phyloP scores from a whole-genome alignment of 2,113 vertebrate species.

The Mirounga angustirostris region DNA sequence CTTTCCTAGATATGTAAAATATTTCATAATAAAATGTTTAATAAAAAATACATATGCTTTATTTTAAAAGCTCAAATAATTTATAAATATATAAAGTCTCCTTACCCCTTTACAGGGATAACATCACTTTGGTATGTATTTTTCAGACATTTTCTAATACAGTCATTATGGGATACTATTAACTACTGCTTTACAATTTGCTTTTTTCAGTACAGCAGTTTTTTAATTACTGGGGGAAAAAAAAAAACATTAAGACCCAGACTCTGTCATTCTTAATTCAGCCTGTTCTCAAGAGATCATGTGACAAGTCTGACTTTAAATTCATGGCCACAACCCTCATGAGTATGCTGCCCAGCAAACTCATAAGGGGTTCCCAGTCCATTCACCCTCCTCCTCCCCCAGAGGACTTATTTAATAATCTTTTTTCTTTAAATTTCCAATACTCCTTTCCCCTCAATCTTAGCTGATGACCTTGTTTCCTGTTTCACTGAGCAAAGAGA shows the following conservation, averaged over 20 bases:
- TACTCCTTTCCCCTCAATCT: background rate
- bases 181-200: background rate
- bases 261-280: conserved; percentile 16
- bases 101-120: background rate
- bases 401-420: background rate
- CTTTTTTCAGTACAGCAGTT: background rate
- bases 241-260: background rate
- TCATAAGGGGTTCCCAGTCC: background rate
- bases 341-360: background rate
- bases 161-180: background rate
- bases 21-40: background rate
- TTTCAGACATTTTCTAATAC: conserved; percentile 8
- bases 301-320: background rate
- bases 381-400: background rate
- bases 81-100: background rate
- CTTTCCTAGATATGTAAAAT: background rate
- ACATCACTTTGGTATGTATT: background rate
- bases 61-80: background rate
- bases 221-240: background rate
- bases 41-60: background rate
- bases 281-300: background rate
- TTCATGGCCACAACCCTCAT: background rate
- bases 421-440: background rate
- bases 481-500: conserved; percentile 31
- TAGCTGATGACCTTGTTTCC: background rate